Evolutionary conservation across 2,888 invertebrate genomes (phyloP).

Genomic region (Cerastis leucographa): DNA sequence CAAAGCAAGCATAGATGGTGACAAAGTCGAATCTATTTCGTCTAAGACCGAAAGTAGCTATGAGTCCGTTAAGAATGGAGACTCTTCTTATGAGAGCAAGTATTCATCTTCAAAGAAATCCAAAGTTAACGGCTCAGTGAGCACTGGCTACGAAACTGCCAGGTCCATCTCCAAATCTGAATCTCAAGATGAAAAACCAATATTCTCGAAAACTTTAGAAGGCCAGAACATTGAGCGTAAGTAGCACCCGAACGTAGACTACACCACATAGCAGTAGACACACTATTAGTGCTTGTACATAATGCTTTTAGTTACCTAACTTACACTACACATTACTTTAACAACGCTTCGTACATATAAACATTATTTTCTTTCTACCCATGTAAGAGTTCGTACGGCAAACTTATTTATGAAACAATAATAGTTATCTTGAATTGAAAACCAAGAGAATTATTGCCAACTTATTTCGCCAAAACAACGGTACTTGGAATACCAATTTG

Average conservation of each 20-base stretch:
- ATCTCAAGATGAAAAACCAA: slow-evolving; percentile 91
- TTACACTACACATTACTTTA: slow-evolving; percentile 86
- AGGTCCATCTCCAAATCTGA: slow-evolving; percentile 78
- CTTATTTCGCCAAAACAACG: slow-evolving; percentile 26
- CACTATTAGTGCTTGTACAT: slow-evolving; percentile 88
- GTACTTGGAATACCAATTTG: not conserved
- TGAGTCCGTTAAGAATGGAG: slow-evolving; percentile 79
- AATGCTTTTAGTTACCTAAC: slow-evolving; percentile 87
- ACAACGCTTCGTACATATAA: slow-evolving; percentile 78
- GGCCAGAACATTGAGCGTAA: slow-evolving; percentile 95
- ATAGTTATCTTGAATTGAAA: not conserved
- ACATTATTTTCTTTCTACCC: slow-evolving; percentile 59
- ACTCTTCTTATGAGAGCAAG: slow-evolving; percentile 79
- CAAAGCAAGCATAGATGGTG: slow-evolving; percentile 76
- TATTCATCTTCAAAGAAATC: slow-evolving; percentile 76
- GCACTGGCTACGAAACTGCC: slow-evolving; percentile 74
- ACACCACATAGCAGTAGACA: slow-evolving; percentile 77
- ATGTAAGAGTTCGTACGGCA: slow-evolving; percentile 79
- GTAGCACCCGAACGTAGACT: slow-evolving; percentile 80
- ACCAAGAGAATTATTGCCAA: not conserved
- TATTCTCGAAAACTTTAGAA: slow-evolving; percentile 94
- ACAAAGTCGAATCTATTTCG: slow-evolving; percentile 76
- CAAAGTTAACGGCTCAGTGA: slow-evolving; percentile 81
- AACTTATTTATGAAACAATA: slow-evolving; percentile 31
- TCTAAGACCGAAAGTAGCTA: slow-evolving; percentile 79